These are phyloP conservation scores for Shinisaurus crocodilurus DNA, from an alignment of 2,113 vertebrate species.

Conservation along the genomic window DNA sequence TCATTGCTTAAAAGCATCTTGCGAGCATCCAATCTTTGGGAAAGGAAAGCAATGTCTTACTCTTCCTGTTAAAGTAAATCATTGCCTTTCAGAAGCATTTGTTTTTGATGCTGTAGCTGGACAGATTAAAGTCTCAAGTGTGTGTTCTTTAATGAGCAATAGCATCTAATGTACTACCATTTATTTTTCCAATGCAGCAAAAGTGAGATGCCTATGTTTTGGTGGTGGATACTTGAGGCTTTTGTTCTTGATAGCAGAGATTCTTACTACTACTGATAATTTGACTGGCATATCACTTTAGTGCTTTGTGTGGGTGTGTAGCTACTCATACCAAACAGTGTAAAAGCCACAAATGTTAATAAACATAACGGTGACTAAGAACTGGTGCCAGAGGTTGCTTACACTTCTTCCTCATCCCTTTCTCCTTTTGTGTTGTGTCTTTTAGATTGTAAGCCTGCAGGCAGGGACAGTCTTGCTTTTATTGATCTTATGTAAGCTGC, in stretches of 20 bases:
- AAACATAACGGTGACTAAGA: background rate
- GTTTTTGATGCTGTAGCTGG: background rate
- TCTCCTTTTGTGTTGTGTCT: background rate
- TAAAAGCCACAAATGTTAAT: background rate
- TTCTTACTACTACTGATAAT: slow-evolving; percentile 23
- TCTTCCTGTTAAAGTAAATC: background rate
- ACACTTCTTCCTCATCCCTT: background rate
- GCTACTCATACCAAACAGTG: background rate
- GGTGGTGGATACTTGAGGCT: background rate
- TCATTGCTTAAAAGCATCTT: background rate
- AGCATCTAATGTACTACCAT: slow-evolving; percentile 6
- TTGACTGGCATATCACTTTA: background rate
- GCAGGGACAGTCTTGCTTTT: background rate
- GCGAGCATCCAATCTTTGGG: slow-evolving; percentile 3
- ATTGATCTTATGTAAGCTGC: background rate
- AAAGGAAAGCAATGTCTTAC: background rate
- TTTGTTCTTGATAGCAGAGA: slow-evolving; percentile 23
- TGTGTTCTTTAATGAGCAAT: slow-evolving; percentile 32
- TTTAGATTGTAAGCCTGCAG: background rate
- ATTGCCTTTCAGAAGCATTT: background rate
- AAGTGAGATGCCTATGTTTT: slow-evolving; percentile 33
- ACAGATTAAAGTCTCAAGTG: background rate
- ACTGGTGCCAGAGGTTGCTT: too few relatives aligned
- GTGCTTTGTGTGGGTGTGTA: background rate
- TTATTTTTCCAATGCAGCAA: background rate